These are phyloP conservation scores for Aethina tumida DNA, from an alignment of 1,140 invertebrate species.

Conservation along the genomic window DNA sequence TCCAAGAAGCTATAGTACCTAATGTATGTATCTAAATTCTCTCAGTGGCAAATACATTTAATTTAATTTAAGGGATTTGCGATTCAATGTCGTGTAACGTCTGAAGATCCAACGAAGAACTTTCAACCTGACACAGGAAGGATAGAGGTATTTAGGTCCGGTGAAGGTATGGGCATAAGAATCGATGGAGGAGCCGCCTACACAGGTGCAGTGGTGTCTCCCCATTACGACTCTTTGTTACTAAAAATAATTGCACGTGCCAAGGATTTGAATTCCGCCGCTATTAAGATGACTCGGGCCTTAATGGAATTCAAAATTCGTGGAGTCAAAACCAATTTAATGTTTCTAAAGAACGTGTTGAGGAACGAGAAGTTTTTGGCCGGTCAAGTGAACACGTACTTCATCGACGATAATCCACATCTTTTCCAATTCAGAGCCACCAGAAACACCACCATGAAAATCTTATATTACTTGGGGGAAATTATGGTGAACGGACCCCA, in stretches of 20 bases:
- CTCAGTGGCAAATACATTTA: background rate
- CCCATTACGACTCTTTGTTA: slow-evolving; percentile 96
- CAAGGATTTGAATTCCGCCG: slow-evolving; percentile 76
- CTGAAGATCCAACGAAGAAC: slow-evolving; percentile 93
- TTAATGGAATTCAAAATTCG: slow-evolving; percentile 93
- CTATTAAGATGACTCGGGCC: slow-evolving; percentile 94
- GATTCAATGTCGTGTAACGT: slow-evolving; percentile 97
- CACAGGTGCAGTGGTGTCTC: slow-evolving; percentile 94
- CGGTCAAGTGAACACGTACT: slow-evolving; percentile 90
- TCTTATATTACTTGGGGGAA: slow-evolving; percentile 87
- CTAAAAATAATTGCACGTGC: slow-evolving; percentile 99
- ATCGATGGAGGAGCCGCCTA: slow-evolving; percentile 94
- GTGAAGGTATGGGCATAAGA: slow-evolving; percentile 98
- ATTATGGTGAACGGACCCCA: slow-evolving; percentile 94
- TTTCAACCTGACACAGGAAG: slow-evolving; percentile 98
- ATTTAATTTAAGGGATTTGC: slow-evolving; percentile 50
- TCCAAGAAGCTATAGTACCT: slow-evolving; percentile 79
- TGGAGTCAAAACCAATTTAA: slow-evolving; percentile 99
- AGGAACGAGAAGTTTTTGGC: slow-evolving; percentile 95
- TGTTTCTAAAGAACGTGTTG: slow-evolving; percentile 94
- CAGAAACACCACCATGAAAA: slow-evolving; percentile 93
- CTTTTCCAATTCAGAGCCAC: slow-evolving; percentile 84
- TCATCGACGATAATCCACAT: slow-evolving; percentile 97
- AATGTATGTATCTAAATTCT: slow-evolving; percentile 49
- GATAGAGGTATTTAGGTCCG: slow-evolving; percentile 93